Conservation (phyloP, 2,113 vertebrate genomes). For the Anoura caudifer region DNA sequence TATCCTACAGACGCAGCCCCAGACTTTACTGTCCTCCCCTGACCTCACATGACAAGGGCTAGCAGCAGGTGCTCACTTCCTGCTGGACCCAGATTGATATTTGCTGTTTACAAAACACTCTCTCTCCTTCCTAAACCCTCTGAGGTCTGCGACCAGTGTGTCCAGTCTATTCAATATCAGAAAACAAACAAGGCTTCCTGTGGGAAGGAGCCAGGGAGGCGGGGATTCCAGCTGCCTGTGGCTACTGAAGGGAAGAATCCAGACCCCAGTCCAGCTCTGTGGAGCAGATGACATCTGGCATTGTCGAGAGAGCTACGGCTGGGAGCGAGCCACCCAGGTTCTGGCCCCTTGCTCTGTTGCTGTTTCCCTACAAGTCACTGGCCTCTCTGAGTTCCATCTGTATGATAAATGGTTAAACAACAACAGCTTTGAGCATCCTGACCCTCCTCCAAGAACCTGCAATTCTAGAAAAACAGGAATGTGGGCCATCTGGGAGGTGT, state of each 20-base stretch:
- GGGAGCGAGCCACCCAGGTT: background rate
- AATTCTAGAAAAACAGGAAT: background rate
- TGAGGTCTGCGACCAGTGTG: background rate
- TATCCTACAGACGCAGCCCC: background rate
- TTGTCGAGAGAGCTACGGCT: background rate
- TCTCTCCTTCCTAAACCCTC: background rate
- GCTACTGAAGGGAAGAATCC: background rate
- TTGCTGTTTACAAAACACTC: background rate
- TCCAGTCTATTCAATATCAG: constrained; percentile 3
- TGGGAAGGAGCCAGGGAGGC: background rate
- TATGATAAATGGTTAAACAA: background rate
- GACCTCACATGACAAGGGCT: background rate
- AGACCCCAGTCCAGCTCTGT: background rate
- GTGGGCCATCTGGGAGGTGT: background rate
- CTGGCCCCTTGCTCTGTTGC: background rate
- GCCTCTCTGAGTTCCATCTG: background rate
- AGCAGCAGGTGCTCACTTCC: background rate
- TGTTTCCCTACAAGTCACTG: background rate
- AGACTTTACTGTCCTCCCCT: background rate
- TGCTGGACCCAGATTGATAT: background rate
- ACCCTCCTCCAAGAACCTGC: background rate
- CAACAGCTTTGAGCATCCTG: background rate
- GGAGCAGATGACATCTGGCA: background rate
- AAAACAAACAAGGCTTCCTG: constrained; percentile 13
- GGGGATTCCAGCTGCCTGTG: background rate